A percentile compares a stretch with the other conserved stretches of the same genome.
phyloP scores from a whole-genome alignment of 1,140 invertebrate genomes.

The honey bee (Apis mellifera) region DNA sequence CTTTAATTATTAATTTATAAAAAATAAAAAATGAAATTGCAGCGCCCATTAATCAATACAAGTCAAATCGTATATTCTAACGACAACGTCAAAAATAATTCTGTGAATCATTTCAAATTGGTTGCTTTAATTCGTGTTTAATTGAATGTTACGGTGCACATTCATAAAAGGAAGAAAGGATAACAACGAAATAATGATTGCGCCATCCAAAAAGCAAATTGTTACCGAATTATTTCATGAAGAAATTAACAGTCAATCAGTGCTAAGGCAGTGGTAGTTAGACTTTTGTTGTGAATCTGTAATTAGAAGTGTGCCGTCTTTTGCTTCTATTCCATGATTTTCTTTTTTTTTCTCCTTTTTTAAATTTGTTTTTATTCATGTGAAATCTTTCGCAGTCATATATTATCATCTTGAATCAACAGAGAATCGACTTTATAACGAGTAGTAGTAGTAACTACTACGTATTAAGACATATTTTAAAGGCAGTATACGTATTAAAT shows the following conservation, averaged over 20 bases:
- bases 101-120: not conserved
- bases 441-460: constrained; percentile 2
- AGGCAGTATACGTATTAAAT: not conserved
- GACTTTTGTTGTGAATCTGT: constrained; percentile 75
- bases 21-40: not conserved
- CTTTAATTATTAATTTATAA: not conserved
- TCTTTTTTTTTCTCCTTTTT: constrained; percentile 52
- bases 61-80: not conserved
- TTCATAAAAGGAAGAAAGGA: not conserved
- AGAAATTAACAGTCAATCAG: constrained; percentile 58
- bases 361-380: constrained; percentile 66
- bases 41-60: too few relatives aligned
- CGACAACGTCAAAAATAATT: not conserved
- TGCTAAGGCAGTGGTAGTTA: constrained; percentile 48
- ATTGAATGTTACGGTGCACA: constrained; percentile 45
- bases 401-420: constrained; percentile 80
- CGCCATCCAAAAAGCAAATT: constrained; percentile 32
- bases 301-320: constrained; percentile 75
- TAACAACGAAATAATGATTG: constrained; percentile 46
- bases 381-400: constrained; percentile 75
- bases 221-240: constrained; percentile 60
- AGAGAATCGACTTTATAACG: constrained; percentile 72
- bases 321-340: constrained; percentile 10
- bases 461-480: not conserved
- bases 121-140: constrained; percentile 43